These are phyloP conservation scores for Rhynchotus rufescens DNA, from an alignment of 2,797 vertebrate genomes.

Conservation along the genomic window DNA sequence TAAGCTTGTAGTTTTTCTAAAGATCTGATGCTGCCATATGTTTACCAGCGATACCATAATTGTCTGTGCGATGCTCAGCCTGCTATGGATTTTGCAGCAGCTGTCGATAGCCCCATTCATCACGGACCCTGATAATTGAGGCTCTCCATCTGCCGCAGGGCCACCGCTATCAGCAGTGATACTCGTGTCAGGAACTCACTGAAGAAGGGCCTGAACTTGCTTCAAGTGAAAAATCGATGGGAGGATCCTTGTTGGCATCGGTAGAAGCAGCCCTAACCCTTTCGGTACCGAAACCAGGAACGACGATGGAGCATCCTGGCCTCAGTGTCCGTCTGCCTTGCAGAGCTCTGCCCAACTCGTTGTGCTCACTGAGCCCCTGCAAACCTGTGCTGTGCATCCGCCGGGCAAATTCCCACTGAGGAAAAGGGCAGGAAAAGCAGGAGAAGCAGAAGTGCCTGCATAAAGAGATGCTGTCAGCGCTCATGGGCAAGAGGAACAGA, in stretches of 20 bases:
- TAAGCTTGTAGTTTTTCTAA: not conserved
- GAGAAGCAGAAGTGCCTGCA: not conserved
- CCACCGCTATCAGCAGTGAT: slow-evolving; percentile 61
- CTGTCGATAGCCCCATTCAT: slow-evolving; percentile 73
- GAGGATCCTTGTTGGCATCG: slow-evolving; percentile 11
- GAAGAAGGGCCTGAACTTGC: slow-evolving; percentile 65
- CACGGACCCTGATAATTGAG: slow-evolving; percentile 71
- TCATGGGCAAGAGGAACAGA: not conserved
- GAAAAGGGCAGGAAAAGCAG: not conserved
- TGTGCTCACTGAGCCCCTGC: not conserved
- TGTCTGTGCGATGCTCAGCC: slow-evolving; percentile 64
- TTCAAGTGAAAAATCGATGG: slow-evolving; percentile 52
- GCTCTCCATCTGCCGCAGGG: slow-evolving; percentile 72
- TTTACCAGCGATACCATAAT: slow-evolving; percentile 69
- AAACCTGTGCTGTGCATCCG: not conserved
- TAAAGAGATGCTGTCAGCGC: not conserved
- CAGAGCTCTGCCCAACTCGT: not conserved
- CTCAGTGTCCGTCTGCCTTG: fast-evolving
- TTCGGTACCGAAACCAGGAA: slow-evolving; percentile 27
- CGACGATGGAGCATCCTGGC: fast-evolving
- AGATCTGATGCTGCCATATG: slow-evolving; percentile 54
- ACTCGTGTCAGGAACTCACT: slow-evolving; percentile 69
- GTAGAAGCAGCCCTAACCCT: slow-evolving; percentile 36
- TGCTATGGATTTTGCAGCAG: slow-evolving; percentile 76
- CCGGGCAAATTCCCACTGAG: not conserved